Base-by-base conservation (phyloP, 2,797 vertebrate genomes). In the Eospalax fontanierii region DNA sequence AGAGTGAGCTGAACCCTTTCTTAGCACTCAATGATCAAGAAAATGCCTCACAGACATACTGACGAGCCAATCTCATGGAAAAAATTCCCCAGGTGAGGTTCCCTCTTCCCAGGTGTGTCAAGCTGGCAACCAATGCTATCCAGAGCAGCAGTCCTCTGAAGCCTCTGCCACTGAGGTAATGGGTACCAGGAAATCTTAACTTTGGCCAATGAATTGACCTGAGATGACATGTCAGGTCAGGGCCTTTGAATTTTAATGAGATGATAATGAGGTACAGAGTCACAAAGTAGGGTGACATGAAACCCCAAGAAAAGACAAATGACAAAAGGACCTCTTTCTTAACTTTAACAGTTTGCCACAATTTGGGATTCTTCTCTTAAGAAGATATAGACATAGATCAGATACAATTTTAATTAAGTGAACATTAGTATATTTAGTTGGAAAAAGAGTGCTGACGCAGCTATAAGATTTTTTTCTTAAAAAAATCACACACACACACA, bases 381-480 rank as follows among this genome's bases (percentile, higher is more conserved):
- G 30, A 68, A 84, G 22, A 22, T 26, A 40, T 81, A 54, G 12
- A 61, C 16, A 35, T 81, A 54, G 9, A 61, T 21, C 16, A 63
- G 59, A 33, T 38, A 68, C n/a, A 3, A 92, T 83, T 95, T 80
- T 90, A 83, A 68, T 84, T 89, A 76, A 71, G 30, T 87, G 85
- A 68, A 70, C 57, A 28, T 74, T 35, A 80, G 19, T 70, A n/a
- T 38, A 59, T 43, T 75, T 94, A 81, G 46, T 70, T 87, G 75
- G 46, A 46, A 86, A 95, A 88, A 73, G 1, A 66, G 8, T 84
- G 2, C 40, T 83, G 38, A 43, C 68, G 9, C 26, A 50, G 3
- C 84, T 84, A 28, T 65, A 80, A 66, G 24, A 76, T n/a, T 50
- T 71, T 54, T 81, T 50, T 50, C 33, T 11, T 11, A 43, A 63